Conservation (phyloP, 2,888 invertebrate species). For the Dascillus cervinus region DNA sequence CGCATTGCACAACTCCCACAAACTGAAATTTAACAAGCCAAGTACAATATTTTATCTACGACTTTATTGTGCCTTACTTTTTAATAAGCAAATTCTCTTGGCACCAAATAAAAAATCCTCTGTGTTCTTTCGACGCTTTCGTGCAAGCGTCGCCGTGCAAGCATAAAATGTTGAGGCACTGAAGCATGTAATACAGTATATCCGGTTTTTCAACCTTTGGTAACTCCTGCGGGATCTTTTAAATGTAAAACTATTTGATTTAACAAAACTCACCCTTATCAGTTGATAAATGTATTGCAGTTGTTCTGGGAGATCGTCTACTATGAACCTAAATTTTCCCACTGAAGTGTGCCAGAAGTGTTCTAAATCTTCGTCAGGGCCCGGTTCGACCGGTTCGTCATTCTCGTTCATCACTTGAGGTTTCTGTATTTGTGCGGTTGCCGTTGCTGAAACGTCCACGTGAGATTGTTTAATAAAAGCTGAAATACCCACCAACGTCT, state of each 20-base stretch:
- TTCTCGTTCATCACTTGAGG: constrained; percentile 69
- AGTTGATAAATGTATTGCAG: constrained; percentile 89
- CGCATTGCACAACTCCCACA: constrained; percentile 89
- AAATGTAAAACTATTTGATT: constrained; percentile 1
- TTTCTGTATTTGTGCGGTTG: constrained; percentile 66
- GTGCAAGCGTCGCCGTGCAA: constrained; percentile 90
- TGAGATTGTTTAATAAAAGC: constrained; percentile 2
- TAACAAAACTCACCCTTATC: constrained; percentile 54
- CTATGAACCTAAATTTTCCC: constrained; percentile 84
- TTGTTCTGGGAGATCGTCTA: constrained; percentile 85
- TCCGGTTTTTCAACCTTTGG: constrained; percentile 81
- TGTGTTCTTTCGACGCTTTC: constrained; percentile 79
- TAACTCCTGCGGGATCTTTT: constrained; percentile 53
- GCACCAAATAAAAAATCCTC: constrained; percentile 91
- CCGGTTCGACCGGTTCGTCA: constrained; percentile 62
- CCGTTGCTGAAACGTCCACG: constrained; percentile 35
- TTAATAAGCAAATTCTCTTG: constrained; percentile 92
- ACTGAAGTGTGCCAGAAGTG: constrained; percentile 91
- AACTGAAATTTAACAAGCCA: constrained; percentile 45
- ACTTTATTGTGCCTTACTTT: constrained; percentile 55
- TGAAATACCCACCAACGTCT: constrained; percentile 63
- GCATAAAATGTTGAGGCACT: constrained; percentile 83
- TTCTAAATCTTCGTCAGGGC: constrained; percentile 66
- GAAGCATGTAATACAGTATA: constrained; percentile 85
- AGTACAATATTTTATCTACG: background rate